Conservation (phyloP, 1,140 invertebrate genomes). For the Vanessa tameamea region DNA sequence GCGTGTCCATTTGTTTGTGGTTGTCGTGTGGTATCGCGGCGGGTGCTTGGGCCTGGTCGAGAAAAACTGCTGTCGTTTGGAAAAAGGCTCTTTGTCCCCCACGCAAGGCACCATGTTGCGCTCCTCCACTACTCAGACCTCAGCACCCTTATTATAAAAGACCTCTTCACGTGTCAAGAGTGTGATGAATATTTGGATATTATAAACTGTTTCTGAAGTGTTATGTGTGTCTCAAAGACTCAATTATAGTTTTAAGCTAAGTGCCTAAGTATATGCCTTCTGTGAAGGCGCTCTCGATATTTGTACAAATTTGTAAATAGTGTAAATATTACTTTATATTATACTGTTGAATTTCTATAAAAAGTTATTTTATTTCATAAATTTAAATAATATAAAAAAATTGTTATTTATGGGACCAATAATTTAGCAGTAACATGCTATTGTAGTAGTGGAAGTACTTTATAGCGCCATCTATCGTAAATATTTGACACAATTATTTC, state of each 20-base stretch:
- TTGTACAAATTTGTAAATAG: slow-evolving; percentile 71
- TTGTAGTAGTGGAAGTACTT: too few species aligned
- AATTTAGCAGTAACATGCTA: too few species aligned
- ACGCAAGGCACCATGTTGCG: slow-evolving; percentile 61
- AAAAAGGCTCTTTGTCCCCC: slow-evolving; percentile 78
- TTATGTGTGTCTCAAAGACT: slow-evolving; percentile 42
- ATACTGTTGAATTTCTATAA: slow-evolving; percentile 69
- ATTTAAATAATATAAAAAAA: not conserved
- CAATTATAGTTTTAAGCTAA: slow-evolving; percentile 34
- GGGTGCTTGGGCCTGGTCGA: slow-evolving; percentile 95
- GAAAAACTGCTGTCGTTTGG: slow-evolving; percentile 92
- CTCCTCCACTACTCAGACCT: slow-evolving; percentile 62
- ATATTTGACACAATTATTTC: too few species aligned
- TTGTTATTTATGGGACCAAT: too few species aligned
- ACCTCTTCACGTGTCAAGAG: slow-evolving; percentile 73
- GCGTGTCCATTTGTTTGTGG: slow-evolving; percentile 87
- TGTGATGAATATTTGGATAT: slow-evolving; percentile 47
- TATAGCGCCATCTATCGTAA: too few species aligned
- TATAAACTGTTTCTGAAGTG: slow-evolving; percentile 32
- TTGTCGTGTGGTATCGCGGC: slow-evolving; percentile 91
- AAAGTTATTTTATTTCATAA: slow-evolving; percentile 42
- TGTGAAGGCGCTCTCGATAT: slow-evolving; percentile 77
- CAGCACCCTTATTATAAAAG: slow-evolving; percentile 72
- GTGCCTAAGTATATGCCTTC: slow-evolving; percentile 67
- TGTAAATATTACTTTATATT: slow-evolving; percentile 65